These are phyloP conservation scores for Archilochus colubris DNA, from an alignment of 2,113 vertebrate species.

Conservation along the genomic window DNA sequence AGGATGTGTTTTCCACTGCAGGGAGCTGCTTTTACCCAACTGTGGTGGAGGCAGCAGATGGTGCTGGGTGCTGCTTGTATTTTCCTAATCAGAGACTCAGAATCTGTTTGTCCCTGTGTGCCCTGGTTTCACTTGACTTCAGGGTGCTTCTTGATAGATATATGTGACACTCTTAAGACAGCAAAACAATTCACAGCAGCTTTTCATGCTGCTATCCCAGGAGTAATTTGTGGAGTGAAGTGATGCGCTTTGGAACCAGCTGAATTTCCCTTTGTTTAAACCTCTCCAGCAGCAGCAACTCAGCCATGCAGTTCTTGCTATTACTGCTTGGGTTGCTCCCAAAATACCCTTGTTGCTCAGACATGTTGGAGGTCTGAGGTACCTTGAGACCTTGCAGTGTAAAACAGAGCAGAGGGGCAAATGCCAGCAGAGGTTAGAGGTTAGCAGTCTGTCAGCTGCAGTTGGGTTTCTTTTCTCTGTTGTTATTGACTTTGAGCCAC, in stretches of 20 bases:
- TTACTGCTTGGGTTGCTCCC: slow-evolving; percentile 11
- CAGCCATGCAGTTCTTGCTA: not conserved
- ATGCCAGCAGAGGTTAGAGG: not conserved
- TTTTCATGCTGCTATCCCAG: not conserved
- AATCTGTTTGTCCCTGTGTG: not conserved
- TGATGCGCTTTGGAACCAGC: not conserved
- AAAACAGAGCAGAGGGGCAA: not conserved
- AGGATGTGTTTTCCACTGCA: not conserved
- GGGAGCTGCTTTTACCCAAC: not conserved
- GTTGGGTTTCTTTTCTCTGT: not conserved
- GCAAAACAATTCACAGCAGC: not conserved
- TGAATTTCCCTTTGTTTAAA: slow-evolving; percentile 31
- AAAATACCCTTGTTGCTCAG: not conserved
- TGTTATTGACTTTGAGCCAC: not conserved
- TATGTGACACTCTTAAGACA: not conserved
- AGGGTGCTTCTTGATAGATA: not conserved
- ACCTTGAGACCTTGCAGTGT: not conserved
- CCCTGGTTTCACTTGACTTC: slow-evolving; percentile 10
- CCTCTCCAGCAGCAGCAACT: not conserved
- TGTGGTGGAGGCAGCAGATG: not conserved
- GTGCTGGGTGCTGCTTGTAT: slow-evolving; percentile 1
- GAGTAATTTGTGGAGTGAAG: not conserved
- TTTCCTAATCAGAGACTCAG: not conserved
- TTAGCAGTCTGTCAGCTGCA: not conserved
- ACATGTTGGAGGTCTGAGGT: not conserved